Conservation (phyloP, 2,888 invertebrate species). For the Parnassius apollo region DNA sequence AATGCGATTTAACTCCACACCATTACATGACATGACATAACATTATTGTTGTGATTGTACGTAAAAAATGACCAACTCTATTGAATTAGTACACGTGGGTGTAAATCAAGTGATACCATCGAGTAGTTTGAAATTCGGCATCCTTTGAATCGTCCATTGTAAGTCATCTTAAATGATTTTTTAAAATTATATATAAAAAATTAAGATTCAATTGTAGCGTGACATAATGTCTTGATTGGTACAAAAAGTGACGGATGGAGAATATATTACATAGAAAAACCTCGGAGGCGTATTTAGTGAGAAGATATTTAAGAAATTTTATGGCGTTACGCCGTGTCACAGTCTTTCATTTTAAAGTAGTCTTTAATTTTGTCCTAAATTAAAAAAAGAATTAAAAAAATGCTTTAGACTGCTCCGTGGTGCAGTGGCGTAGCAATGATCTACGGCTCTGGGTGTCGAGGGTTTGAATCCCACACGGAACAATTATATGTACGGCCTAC, state of each 20-base stretch:
- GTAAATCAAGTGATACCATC: conserved; percentile 67
- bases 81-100: conserved; percentile 58
- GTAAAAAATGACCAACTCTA: conserved; percentile 48
- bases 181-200: not conserved
- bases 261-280: too few relatives aligned
- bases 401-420: too few relatives aligned
- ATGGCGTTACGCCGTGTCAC: too few relatives aligned
- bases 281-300: too few relatives aligned
- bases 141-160: conserved; percentile 50
- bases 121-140: conserved; percentile 53
- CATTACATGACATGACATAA: conserved; percentile 65
- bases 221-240: not conserved
- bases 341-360: too few relatives aligned
- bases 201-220: not conserved
- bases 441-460: too few relatives aligned
- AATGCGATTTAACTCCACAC: conserved; percentile 32
- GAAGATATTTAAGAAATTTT: too few relatives aligned
- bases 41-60: conserved; percentile 60
- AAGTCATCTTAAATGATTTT: not conserved
- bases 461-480: too few relatives aligned
- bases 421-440: too few relatives aligned
- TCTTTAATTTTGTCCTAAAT: too few relatives aligned
- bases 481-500: too few relatives aligned
- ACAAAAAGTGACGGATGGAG: not conserved
- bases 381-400: too few relatives aligned